Evolutionary conservation across 2,888 invertebrate genomes (phyloP).

Genomic region (Ectobius pallidus): DNA sequence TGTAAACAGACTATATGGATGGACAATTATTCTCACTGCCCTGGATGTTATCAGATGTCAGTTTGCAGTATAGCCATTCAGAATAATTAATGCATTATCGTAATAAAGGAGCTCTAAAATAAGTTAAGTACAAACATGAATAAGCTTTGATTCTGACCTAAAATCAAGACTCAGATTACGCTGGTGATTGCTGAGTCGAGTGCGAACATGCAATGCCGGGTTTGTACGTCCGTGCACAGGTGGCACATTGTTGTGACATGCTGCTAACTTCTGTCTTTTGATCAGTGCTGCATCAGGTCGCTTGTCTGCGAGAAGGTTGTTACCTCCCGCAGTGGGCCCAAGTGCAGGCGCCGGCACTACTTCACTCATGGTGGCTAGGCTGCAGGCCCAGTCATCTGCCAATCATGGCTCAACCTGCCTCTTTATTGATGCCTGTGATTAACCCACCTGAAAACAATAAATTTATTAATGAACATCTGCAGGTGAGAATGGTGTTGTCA

Average conservation of each 20-base stretch:
- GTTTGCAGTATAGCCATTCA: no score
- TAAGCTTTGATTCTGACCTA: no score
- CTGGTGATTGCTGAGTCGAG: constrained; percentile 73
- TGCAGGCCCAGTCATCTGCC: constrained; percentile 53
- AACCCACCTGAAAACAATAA: no score
- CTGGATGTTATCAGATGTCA: no score
- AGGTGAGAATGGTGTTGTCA: no score
- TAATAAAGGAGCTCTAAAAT: no score
- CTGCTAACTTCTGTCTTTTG: constrained; percentile 55
- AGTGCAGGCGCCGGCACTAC: constrained; percentile 54
- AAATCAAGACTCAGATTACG: constrained; percentile 89
- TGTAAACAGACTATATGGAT: no score
- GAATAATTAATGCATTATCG: no score
- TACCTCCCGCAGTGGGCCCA: constrained; percentile 49
- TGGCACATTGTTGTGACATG: constrained; percentile 56
- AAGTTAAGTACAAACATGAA: no score
- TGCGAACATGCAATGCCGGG: constrained; percentile 56
- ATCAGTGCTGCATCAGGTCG: constrained; percentile 48
- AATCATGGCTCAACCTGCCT: constrained; percentile 53
- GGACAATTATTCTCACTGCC: no score
- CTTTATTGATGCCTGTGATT: no score
- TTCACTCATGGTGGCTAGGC: constrained; percentile 54
- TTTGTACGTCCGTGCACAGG: constrained; percentile 64
- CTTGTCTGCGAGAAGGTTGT: constrained; percentile 49
- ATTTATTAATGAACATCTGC: no score